Conservation (phyloP, 2,888 invertebrate genomes). For the Hedya salicella region DNA sequence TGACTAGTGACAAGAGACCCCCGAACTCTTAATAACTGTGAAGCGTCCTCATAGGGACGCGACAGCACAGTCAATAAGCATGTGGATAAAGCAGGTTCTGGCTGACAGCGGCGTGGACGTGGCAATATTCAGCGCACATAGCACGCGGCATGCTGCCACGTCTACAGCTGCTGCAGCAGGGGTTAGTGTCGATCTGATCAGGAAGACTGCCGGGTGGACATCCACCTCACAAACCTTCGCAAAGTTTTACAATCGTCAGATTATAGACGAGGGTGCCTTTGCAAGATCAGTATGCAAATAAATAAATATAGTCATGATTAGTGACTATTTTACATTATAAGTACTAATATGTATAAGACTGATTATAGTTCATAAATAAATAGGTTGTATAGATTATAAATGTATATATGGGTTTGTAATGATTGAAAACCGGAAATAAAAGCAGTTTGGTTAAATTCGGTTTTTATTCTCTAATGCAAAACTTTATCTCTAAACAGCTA, state of each 20-base stretch:
- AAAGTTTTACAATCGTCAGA: slow-evolving; percentile 35
- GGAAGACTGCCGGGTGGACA: slow-evolving; percentile 42
- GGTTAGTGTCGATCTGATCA: slow-evolving; percentile 33
- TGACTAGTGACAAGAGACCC: not conserved
- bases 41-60: slow-evolving; percentile 13
- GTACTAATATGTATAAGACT: not conserved
- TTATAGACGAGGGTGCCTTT: not conserved
- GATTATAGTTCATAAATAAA: not conserved
- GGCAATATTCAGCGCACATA: slow-evolving; percentile 32
- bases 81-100: slow-evolving; percentile 44
- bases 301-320: no score
- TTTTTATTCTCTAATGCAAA: no score
- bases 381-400: not conserved
- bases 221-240: slow-evolving; percentile 31
- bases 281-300: slow-evolving; percentile 17
- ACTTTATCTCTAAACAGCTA: no score
- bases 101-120: slow-evolving; percentile 38
- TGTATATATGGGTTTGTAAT: not conserved
- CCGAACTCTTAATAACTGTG: slow-evolving; percentile 18
- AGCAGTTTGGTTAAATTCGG: no score
- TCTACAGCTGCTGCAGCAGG: slow-evolving; percentile 18
- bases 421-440: not conserved
- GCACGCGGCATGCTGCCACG: slow-evolving; percentile 34
- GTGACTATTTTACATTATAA: not conserved
- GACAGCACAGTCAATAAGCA: slow-evolving; percentile 41